These are phyloP conservation scores for Pseudoatta argentina DNA, from an alignment of 1,140 invertebrate genomes.

Conservation along the genomic window DNA sequence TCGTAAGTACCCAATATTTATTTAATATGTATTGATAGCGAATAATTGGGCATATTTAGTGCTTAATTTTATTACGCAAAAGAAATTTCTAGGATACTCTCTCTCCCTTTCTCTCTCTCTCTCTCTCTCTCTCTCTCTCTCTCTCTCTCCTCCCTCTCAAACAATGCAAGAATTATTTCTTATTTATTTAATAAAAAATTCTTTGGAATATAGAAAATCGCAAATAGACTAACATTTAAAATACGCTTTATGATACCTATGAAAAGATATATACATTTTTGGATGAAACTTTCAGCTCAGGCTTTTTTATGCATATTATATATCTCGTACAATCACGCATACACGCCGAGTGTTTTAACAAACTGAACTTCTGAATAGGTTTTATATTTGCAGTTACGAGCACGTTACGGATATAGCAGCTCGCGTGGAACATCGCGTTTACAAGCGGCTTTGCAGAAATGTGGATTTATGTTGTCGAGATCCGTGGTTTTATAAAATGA, in stretches of 20 bases:
- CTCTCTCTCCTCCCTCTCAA: neutral
- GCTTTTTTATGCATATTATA: constrained; percentile 8
- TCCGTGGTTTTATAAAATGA: constrained; percentile 13
- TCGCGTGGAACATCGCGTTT: constrained; percentile 23
- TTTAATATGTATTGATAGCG: neutral
- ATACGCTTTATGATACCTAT: neutral
- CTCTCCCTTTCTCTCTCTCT: neutral
- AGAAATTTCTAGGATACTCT: neutral
- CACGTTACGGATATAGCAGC: constrained; percentile 15
- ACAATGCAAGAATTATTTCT: neutral
- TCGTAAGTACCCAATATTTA: neutral
- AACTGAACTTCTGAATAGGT: constrained; percentile 39
- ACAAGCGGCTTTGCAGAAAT: constrained; percentile 49
- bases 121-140: neutral
- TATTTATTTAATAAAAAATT: neutral
- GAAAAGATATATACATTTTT: neutral
- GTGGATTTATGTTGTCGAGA: constrained; percentile 44
- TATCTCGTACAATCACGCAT: neutral
- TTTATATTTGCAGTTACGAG: constrained; percentile 46
- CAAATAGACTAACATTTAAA: neutral
- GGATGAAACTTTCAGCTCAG: neutral
- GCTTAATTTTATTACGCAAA: neutral
- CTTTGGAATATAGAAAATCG: neutral
- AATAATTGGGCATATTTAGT: neutral
- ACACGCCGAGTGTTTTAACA: constrained; percentile 18